These are phyloP conservation scores for Fundulus diaphanus DNA, from an alignment of 2,797 vertebrate species.

Conservation along the genomic window DNA sequence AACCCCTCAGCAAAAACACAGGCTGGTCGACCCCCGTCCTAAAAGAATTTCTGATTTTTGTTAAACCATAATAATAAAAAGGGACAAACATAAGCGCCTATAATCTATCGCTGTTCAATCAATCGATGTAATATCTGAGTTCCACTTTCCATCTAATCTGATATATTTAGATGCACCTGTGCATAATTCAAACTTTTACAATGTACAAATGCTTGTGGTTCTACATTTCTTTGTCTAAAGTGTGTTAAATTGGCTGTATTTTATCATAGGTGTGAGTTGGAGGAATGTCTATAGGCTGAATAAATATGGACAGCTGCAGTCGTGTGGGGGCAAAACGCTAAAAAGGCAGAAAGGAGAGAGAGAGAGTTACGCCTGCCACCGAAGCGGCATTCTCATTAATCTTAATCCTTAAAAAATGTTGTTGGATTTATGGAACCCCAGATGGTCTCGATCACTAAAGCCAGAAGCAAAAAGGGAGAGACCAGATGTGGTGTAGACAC, in stretches of 20 bases:
- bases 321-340: background rate
- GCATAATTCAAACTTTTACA: background rate
- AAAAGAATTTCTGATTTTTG: background rate
- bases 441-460: conserved; percentile 57
- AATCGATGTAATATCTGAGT: too few species aligned
- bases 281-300: background rate
- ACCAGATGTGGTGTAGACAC: conserved; percentile 45
- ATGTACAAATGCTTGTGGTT: background rate
- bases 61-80: too few species aligned
- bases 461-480: conserved; percentile 7
- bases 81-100: too few species aligned
- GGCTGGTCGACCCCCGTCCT: background rate
- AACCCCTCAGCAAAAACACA: background rate
- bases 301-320: conserved; percentile 25
- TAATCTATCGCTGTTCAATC: too few species aligned
- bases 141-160: background rate
- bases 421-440: conserved; percentile 56
- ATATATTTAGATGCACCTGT: background rate
- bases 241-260: background rate
- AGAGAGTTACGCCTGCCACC: conserved; percentile 12
- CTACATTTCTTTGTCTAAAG: background rate
- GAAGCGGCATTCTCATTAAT: conserved; percentile 54
- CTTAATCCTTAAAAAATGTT: conserved; percentile 53
- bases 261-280: background rate
- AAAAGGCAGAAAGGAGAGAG: conserved; percentile 16